A percentile compares a stretch with the other conserved stretches of the same genome.
Evolutionary conservation across 2,797 vertebrate species (phyloP).

Genomic region (Epinephelus coioides): DNA sequence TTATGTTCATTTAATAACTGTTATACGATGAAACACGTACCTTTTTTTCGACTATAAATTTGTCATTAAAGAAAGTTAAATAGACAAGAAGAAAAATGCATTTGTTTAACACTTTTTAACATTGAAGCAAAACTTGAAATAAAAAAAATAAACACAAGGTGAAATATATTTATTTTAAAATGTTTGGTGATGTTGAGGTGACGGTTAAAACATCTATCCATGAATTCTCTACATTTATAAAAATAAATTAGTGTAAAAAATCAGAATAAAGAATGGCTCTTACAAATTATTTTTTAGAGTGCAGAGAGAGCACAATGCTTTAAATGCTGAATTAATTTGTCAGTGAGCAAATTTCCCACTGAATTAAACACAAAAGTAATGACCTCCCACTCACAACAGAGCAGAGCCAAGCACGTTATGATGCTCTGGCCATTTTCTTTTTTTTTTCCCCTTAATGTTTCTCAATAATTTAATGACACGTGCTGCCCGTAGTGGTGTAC

Average conservation of each 20-base stretch:
- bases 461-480: neutral
- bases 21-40: no score
- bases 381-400: conserved; percentile 25
- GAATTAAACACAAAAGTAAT: conserved; percentile 42
- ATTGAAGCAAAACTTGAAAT: no score
- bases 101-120: no score
- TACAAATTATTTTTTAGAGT: neutral
- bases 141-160: no score
- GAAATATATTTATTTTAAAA: no score
- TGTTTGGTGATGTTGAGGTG: no score
- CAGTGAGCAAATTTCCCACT: conserved; percentile 20
- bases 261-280: neutral
- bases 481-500: neutral
- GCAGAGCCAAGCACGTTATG: neutral
- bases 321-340: conserved; percentile 30
- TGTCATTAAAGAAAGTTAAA: no score
- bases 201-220: no score
- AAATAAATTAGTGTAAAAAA: neutral
- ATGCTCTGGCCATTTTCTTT: neutral
- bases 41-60: no score
- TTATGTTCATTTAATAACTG: no score
- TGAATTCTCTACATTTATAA: no score
- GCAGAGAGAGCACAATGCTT: neutral
- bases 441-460: neutral
- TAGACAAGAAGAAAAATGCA: no score